Evolutionary conservation across 2,113 vertebrate genomes (phyloP).

Genomic region (Sebastes fasciatus): DNA sequence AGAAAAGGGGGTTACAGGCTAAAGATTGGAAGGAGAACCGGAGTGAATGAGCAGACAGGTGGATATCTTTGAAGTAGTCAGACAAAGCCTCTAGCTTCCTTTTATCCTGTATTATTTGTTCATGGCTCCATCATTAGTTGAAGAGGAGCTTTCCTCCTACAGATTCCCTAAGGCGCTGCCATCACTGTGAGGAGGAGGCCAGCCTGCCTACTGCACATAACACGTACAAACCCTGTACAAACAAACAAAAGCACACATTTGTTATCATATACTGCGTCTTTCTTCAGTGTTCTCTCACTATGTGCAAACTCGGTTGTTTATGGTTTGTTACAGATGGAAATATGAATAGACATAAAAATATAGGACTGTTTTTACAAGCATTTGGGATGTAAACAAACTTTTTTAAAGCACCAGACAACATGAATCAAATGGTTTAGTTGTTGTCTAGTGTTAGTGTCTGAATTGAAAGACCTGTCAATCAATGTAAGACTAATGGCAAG

Average conservation of each 20-base stretch:
- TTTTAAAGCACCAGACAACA: background rate
- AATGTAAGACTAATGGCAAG: background rate
- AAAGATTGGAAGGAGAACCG: background rate
- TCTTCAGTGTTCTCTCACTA: background rate
- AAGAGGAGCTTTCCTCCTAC: conserved; percentile 66
- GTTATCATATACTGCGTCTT: conserved; percentile 24
- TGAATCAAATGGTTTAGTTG: conserved; percentile 18
- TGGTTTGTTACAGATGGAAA: background rate
- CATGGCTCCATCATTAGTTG: conserved; percentile 19
- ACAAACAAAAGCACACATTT: conserved; percentile 39
- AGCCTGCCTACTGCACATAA: conserved; percentile 55
- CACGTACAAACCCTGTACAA: conserved; percentile 28
- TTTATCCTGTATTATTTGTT: conserved; percentile 38
- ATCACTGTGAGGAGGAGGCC: conserved; percentile 61
- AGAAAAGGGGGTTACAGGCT: background rate
- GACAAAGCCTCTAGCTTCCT: conserved; percentile 48
- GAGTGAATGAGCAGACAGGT: conserved; percentile 30
- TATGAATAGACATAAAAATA: background rate
- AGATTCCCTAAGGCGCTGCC: conserved; percentile 63
- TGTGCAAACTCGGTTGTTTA: background rate
- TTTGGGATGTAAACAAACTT: conserved; percentile 9
- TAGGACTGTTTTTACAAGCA: background rate
- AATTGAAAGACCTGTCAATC: conserved; percentile 12
- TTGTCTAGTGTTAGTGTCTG: background rate
- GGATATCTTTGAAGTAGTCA: conserved; percentile 32